Evolutionary conservation across 2,797 vertebrate genomes (phyloP).

Genomic region (Schizopygopsis pylzovi): DNA sequence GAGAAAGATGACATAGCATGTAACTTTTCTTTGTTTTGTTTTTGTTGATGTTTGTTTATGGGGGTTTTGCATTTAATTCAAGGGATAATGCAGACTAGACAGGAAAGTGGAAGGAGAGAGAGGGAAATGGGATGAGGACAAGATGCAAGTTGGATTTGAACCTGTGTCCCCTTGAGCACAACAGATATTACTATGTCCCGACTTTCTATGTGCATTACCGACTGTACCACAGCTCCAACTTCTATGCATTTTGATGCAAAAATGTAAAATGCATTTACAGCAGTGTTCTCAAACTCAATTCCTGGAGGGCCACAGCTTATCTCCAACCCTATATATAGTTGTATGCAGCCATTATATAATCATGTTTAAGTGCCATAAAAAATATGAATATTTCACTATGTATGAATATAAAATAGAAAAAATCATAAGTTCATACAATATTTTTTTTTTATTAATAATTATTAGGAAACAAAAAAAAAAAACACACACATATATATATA

Average conservation of each 20-base stretch:
- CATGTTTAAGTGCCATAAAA: background rate
- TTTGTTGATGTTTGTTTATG: background rate
- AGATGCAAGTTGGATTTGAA: background rate
- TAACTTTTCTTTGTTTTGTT: slow-evolving; percentile 14
- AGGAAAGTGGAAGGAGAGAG: background rate
- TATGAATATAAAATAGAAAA: background rate
- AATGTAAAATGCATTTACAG: background rate
- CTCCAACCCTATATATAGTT: background rate
- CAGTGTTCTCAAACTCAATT: too few species aligned
- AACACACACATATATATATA: too few species aligned
- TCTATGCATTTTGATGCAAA: background rate
- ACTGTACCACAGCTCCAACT: background rate
- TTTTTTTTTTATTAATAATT: background rate
- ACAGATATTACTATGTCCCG: background rate
- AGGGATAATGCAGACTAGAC: background rate
- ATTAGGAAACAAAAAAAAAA: background rate
- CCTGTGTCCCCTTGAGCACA: background rate
- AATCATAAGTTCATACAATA: background rate
- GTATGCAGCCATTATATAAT: too few species aligned
- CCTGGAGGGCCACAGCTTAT: too few species aligned
- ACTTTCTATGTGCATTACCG: too few species aligned
- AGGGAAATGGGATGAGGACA: background rate
- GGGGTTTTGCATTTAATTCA: background rate
- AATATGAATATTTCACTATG: too few species aligned
- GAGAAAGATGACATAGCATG: slow-evolving; percentile 33